These are phyloP conservation scores for Osmerus mordax DNA, from an alignment of 2,113 vertebrate genomes.

Conservation along the genomic window DNA sequence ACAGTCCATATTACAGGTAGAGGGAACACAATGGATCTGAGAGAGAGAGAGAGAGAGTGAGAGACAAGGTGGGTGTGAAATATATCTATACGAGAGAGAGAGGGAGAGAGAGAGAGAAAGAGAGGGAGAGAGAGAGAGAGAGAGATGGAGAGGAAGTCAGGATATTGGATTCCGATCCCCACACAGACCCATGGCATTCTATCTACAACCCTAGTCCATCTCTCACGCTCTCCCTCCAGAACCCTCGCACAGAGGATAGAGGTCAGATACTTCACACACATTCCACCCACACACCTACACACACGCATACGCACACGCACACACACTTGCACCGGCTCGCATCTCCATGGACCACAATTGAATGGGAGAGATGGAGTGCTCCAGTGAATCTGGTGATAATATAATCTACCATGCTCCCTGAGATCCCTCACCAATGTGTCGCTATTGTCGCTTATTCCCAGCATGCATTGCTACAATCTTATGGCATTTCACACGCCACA, in stretches of 20 bases:
- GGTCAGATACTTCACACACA: not conserved
- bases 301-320: not conserved
- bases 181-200: slow-evolving; percentile 53
- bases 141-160: slow-evolving; percentile 41
- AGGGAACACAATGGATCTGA: no score
- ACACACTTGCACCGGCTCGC: slow-evolving; percentile 41
- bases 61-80: no score
- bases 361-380: slow-evolving; percentile 59
- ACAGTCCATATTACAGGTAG: no score
- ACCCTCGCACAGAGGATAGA: slow-evolving; percentile 15
- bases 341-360: slow-evolving; percentile 52
- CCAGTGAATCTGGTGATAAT: slow-evolving; percentile 56
- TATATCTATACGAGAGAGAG: no score
- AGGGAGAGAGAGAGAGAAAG: no score
- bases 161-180: slow-evolving; percentile 65
- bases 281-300: not conserved
- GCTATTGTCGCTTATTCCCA: slow-evolving; percentile 67
- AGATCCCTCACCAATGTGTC: slow-evolving; percentile 73
- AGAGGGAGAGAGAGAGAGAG: not conserved
- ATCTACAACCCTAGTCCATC: slow-evolving; percentile 49
- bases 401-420: slow-evolving; percentile 60
- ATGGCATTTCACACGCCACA: slow-evolving; percentile 52
- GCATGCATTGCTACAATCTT: slow-evolving; percentile 53
- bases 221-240: slow-evolving; percentile 26
- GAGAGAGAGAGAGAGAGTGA: no score